A percentile compares a stretch with the other conserved stretches of the same genome.
These are phyloP conservation scores for Graphium colonna DNA, from an alignment of 2,888 invertebrate genomes.

Conservation along the genomic window DNA sequence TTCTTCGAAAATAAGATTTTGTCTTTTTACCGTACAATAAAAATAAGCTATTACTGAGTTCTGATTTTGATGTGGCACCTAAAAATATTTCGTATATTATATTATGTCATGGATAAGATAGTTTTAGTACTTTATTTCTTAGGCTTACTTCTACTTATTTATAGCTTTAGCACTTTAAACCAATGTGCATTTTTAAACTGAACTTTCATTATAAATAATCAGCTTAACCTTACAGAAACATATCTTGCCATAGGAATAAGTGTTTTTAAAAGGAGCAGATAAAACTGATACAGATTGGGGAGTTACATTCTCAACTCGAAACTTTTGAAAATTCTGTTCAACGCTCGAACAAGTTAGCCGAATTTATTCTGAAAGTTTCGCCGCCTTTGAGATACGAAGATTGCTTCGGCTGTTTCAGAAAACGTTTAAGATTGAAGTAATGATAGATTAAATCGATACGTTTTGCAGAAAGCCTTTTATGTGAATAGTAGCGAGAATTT, in stretches of 20 bases:
- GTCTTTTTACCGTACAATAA: too few relatives aligned
- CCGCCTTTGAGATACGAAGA: conserved; percentile 21
- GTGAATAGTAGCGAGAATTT: not conserved
- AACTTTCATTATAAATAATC: too few relatives aligned
- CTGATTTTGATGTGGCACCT: too few relatives aligned
- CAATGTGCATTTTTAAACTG: too few relatives aligned
- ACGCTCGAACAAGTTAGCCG: conserved; percentile 19
- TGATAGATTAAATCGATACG: conserved; percentile 18
- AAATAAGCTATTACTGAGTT: too few relatives aligned
- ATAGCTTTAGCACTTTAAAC: too few relatives aligned
- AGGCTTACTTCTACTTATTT: too few relatives aligned
- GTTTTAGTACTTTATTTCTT: too few relatives aligned
- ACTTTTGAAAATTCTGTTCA: conserved; percentile 17
- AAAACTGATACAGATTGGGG: conserved; percentile 13
- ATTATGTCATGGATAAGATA: too few relatives aligned
- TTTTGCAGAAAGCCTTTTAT: conserved; percentile 1
- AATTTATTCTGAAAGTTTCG: conserved; percentile 21
- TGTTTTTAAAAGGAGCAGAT: conserved; percentile 3
- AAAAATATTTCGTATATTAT: too few relatives aligned
- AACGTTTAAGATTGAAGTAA: conserved; percentile 20
- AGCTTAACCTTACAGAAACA: too few relatives aligned
- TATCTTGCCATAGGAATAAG: not conserved
- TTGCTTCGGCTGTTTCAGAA: conserved; percentile 19
- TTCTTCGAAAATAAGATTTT: too few relatives aligned
- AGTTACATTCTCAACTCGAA: conserved; percentile 12